These are phyloP conservation scores for Baronia brevicornis DNA, from an alignment of 2,888 invertebrate species.

Conservation along the genomic window DNA sequence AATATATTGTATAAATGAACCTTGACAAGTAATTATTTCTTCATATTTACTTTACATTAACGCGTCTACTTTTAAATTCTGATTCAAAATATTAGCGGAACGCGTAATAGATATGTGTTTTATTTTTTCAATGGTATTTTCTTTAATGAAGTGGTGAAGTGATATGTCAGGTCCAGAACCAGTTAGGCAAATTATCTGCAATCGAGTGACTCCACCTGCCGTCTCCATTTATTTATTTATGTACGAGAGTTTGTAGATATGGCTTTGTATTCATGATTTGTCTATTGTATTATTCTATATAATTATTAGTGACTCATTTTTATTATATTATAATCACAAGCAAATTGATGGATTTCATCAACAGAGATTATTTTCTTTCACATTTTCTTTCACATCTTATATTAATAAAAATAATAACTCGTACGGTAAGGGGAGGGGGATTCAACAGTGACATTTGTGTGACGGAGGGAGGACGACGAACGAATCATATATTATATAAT, in stretches of 20 bases:
- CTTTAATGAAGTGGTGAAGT: constrained; percentile 23
- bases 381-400: too few relatives aligned
- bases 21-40: constrained; percentile 1
- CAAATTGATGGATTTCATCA: too few relatives aligned
- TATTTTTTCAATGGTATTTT: constrained; percentile 15
- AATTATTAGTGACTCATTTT: too few relatives aligned
- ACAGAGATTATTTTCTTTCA: too few relatives aligned
- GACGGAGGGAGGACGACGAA: too few relatives aligned
- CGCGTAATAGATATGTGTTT: constrained; percentile 23
- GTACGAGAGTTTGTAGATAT: constrained; percentile 19
- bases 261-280: constrained; percentile 27
- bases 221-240: constrained; percentile 42
- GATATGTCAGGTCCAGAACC: constrained; percentile 56
- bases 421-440: too few relatives aligned
- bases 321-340: too few relatives aligned
- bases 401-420: too few relatives aligned
- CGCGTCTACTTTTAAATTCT: not conserved
- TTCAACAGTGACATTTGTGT: too few relatives aligned
- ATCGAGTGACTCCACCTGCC: constrained; percentile 65
- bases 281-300: constrained; percentile 29
- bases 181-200: constrained; percentile 69
- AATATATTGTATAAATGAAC: constrained; percentile 28
- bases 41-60: constrained; percentile 15
- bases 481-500: too few relatives aligned
- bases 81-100: not conserved